Percentiles rank a stretch among this genome's conserved stretches.
These are phyloP conservation scores for Galeopsomyia nigrocyanea DNA, from an alignment of 2,888 invertebrate species.

Conservation along the genomic window DNA sequence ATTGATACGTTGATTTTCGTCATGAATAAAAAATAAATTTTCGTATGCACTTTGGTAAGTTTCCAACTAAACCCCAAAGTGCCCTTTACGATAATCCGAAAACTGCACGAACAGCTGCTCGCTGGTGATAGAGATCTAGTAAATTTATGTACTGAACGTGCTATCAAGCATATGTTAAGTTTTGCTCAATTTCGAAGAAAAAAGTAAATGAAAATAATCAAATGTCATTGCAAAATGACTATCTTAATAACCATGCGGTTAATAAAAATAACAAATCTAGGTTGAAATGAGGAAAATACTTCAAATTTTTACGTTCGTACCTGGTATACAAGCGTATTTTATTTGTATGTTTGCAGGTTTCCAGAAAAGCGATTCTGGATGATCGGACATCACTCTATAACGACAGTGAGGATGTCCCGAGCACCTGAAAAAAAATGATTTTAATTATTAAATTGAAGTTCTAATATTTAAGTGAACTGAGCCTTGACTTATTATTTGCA, in stretches of 20 bases:
- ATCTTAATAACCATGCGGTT: no score
- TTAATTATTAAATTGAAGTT: no score
- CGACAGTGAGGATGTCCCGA: conserved; percentile 83
- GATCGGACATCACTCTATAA: conserved; percentile 77
- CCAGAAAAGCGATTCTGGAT: conserved; percentile 76
- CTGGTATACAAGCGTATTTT: conserved; percentile 82
- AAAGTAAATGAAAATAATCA: neutral
- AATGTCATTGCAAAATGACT: no score
- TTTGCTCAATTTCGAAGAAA: neutral
- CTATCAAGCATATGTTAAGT: neutral
- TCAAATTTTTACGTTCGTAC: conserved; percentile 64
- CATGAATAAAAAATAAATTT: no score
- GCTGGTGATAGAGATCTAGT: conserved; percentile 16
- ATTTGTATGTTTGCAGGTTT: conserved; percentile 77
- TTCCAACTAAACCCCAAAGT: neutral
- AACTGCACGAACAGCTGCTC: conserved; percentile 16
- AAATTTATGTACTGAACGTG: neutral
- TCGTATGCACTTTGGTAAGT: no score
- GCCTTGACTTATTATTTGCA: no score
- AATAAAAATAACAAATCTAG: no score
- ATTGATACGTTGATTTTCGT: neutral
- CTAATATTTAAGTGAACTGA: no score
- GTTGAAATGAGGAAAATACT: no score
- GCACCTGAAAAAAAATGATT: conserved; percentile 72
- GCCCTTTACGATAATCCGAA: neutral